Evolutionary conservation across 2,113 vertebrate genomes (phyloP), one percentile per base, ranked within the genome.

Genomic region (Atractosteus spatula): DNA sequence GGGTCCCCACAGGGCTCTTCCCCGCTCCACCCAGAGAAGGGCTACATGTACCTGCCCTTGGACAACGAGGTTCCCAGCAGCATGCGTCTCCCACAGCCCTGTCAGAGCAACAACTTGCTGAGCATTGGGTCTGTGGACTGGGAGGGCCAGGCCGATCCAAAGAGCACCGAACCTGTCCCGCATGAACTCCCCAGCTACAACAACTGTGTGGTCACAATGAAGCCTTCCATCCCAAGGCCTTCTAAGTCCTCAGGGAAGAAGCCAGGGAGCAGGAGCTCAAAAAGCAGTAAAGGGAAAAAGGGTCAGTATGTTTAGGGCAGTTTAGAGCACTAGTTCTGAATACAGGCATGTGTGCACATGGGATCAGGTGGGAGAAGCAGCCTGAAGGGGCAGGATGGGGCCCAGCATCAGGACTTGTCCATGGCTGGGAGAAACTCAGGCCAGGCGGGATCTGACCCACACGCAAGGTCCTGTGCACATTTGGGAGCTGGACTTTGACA

Each of bases 231-330:
- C 3, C 71, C 75, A 0, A 78, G 75, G 71, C 17, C 62, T 7
- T 72, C 81, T 72, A 84, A 82, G 62, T 73, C 81, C 2, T 8
- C 2, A 81, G 76, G 14, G 72, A 79, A 76, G 74, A 76, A 10
- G 47, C 10, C 47, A 7, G 10, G 47, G 56, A 76, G 8, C n/a
- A 88, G 82, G 55, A 64, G 51, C 43, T 51, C 70, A 51, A 68
- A 68, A 12, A 84, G 79, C 8, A 80, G 73, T 47, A 78, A 68
- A 41, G 73, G 73, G 7, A 85, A 82, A 56, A 78, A 74, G 0
- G 89, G 85, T 65, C 83, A 91, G 57, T 92, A 92, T 62, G 87
- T 92, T 29, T 92, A 80, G 91, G 3, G 7, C 57, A 17, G 29
- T 29, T 29, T 29, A 29, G 29, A 29, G 29, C 29, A 29, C 29